phyloP scores from a whole-genome alignment of 2,888 invertebrate species.

The Maniola hyperantus region DNA sequence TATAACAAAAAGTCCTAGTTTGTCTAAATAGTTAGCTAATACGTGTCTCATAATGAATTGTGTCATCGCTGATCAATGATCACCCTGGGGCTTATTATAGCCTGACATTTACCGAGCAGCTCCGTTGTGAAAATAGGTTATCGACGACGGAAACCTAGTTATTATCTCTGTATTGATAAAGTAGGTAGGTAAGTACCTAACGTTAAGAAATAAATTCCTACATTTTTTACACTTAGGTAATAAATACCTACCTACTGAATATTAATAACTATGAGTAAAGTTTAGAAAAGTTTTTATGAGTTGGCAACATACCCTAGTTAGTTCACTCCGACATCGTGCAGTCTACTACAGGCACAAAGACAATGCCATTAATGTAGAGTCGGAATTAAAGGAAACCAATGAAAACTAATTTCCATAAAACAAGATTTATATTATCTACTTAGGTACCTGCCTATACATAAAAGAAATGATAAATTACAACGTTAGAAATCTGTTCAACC shows the following conservation, averaged over 20 bases:
- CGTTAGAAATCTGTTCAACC: neutral
- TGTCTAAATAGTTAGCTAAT: neutral
- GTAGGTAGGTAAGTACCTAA: neutral
- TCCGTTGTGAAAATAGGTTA: conserved; percentile 31
- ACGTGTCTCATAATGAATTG: neutral
- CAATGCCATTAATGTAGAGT: too few relatives aligned
- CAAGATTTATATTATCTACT: too few relatives aligned
- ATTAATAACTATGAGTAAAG: too few relatives aligned
- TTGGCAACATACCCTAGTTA: too few relatives aligned
- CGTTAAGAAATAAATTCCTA: neutral
- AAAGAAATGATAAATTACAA: neutral
- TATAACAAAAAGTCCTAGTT: neutral
- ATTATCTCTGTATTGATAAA: conserved; percentile 14
- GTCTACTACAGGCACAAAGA: too few relatives aligned
- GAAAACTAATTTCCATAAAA: too few relatives aligned
- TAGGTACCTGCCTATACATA: too few relatives aligned
- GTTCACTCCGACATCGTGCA: too few relatives aligned
- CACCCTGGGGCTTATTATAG: conserved; percentile 22
- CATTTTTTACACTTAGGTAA: neutral
- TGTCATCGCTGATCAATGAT: conserved; percentile 3
- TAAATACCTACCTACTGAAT: too few relatives aligned
- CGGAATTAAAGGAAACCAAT: too few relatives aligned
- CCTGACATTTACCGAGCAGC: conserved; percentile 31
- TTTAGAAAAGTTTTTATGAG: too few relatives aligned
- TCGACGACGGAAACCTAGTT: conserved; percentile 14